phyloP scores from a whole-genome alignment of 1,140 invertebrate genomes.

The Diorhabda sublineata region DNA sequence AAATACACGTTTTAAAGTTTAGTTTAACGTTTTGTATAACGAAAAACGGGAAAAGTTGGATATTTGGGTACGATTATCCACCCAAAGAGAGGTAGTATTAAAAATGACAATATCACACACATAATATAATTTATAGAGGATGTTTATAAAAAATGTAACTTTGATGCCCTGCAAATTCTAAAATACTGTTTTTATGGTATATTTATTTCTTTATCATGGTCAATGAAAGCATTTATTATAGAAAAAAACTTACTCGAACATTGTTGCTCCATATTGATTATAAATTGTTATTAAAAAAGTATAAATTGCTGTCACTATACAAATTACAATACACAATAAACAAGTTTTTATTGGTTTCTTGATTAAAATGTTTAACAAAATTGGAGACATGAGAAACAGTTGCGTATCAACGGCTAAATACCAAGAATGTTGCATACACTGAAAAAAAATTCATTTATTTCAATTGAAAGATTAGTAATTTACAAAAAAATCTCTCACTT shows the following conservation, averaged over 20 bases:
- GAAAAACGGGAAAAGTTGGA: no score
- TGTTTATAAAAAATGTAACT: no score
- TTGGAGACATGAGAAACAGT: constrained; percentile 16
- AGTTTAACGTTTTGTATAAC: no score
- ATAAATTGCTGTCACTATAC: constrained; percentile 8
- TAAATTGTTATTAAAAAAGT: constrained; percentile 9
- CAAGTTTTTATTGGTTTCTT: constrained; percentile 10
- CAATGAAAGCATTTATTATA: no score
- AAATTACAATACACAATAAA: constrained; percentile 3
- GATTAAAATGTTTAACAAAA: constrained; percentile 4
- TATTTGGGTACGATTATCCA: no score
- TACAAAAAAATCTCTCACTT: background rate
- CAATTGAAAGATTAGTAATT: background rate
- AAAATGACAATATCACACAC: no score
- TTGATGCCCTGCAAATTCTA: no score
- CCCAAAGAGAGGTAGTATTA: no score
- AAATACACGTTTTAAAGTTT: no score
- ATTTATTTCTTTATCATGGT: no score
- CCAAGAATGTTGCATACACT: constrained; percentile 19
- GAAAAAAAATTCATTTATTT: constrained; percentile 1
- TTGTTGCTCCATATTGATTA: constrained; percentile 7
- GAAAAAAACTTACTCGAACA: constrained; percentile 11
- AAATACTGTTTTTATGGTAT: no score
- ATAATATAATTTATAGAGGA: no score
- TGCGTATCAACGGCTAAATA: constrained; percentile 16